Evolutionary conservation across 2,113 vertebrate genomes (phyloP).

Genomic region (Cinclus cinclus): DNA sequence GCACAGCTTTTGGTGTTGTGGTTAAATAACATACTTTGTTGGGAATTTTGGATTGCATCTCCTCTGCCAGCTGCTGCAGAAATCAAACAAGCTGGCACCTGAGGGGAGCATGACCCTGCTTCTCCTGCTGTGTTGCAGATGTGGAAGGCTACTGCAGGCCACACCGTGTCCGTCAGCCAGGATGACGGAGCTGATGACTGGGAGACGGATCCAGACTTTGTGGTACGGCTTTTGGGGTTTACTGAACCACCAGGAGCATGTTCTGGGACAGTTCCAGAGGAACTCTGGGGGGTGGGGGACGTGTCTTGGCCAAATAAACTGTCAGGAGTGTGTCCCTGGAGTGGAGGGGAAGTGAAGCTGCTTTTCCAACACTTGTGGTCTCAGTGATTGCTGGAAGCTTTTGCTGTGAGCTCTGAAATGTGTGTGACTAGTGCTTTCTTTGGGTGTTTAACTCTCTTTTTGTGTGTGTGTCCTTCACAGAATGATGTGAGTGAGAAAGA

Average conservation of each 20-base stretch:
- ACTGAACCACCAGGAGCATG: rapidly evolving
- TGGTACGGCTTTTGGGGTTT: conserved; percentile 73
- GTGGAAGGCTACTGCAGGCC: conserved; percentile 94
- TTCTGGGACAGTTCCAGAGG: rapidly evolving
- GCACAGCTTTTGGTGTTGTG: not conserved
- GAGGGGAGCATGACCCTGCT: not conserved
- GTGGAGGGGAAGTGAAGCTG: not conserved
- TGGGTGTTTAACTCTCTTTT: not conserved
- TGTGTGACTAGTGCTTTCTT: not conserved
- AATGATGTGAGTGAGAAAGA: conserved; percentile 96
- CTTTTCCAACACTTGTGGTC: not conserved
- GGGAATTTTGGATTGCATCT: not conserved
- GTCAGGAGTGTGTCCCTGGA: not conserved
- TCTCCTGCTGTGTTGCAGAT: conserved; percentile 76
- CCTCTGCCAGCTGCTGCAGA: not conserved
- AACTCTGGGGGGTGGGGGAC: not conserved
- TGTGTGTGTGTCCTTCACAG: conserved; percentile 61
- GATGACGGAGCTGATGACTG: conserved; percentile 88
- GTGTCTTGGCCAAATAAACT: not conserved
- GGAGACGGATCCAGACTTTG: conserved; percentile 98
- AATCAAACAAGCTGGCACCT: not conserved
- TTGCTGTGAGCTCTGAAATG: not conserved
- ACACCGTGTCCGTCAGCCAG: conserved; percentile 73
- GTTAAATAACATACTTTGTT: not conserved
- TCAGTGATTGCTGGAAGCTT: not conserved